Evolutionary conservation across 2,113 vertebrate genomes (phyloP).

Genomic region (Monopterus albus): DNA sequence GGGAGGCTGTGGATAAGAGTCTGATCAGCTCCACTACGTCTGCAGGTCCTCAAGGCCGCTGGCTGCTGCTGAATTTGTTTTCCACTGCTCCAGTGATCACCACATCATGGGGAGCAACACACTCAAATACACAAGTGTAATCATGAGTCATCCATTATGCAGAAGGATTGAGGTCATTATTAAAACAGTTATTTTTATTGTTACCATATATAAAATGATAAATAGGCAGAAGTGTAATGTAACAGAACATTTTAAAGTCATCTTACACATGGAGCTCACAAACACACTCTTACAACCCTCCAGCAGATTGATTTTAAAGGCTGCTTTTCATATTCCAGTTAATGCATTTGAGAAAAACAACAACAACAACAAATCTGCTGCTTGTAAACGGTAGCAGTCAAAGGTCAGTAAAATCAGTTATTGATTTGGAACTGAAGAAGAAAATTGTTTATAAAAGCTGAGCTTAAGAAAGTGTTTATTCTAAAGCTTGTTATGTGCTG

Average conservation of each 20-base stretch:
- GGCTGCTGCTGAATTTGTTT: conserved; percentile 37
- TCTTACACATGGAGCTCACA: not conserved
- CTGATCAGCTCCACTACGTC: conserved; percentile 63
- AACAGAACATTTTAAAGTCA: too few relatives aligned
- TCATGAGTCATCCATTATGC: not conserved
- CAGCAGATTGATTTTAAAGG: not conserved
- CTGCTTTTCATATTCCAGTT: too few relatives aligned
- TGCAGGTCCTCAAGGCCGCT: conserved; percentile 28
- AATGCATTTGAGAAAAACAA: too few relatives aligned
- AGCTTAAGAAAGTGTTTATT: conserved; percentile 50
- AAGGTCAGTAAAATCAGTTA: conserved; percentile 3
- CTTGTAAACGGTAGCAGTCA: not conserved
- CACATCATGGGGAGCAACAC: conserved; percentile 15
- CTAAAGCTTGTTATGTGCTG: conserved; percentile 32
- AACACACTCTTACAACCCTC: not conserved
- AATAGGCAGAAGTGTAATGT: not conserved
- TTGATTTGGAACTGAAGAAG: not conserved
- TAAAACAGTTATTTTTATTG: not conserved
- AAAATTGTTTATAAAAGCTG: conserved; percentile 9
- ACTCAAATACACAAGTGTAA: conserved; percentile 50
- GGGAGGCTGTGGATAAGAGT: conserved; percentile 67
- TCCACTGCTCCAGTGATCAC: conserved; percentile 26
- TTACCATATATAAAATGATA: not conserved
- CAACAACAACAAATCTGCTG: too few relatives aligned
- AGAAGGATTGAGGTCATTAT: not conserved